Conservation (phyloP, 2,113 vertebrate species). For the Malurus alboscapulatus region DNA sequence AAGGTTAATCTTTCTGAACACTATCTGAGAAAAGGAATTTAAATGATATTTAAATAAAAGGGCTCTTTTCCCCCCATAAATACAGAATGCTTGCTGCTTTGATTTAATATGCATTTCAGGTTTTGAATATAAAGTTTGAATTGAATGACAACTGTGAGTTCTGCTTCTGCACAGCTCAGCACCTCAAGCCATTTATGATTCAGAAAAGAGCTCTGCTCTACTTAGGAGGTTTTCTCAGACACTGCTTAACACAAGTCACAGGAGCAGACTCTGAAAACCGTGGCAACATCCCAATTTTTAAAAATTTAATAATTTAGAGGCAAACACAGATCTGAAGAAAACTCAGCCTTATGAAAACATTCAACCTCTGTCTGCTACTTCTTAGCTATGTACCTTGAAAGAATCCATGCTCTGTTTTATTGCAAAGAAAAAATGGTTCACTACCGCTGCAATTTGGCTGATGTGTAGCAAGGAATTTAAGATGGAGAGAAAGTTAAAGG, state of each 20-base stretch:
- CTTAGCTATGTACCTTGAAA: not conserved
- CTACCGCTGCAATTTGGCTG: not conserved
- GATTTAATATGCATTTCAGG: not conserved
- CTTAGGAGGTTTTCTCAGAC: not conserved
- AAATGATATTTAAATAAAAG: not conserved
- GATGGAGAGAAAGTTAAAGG: not conserved
- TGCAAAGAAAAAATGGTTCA: not conserved
- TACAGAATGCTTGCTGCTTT: not conserved
- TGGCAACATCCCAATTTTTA: not conserved
- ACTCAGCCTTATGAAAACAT: not conserved
- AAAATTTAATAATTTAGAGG: not conserved
- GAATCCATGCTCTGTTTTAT: not conserved
- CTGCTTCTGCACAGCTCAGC: not conserved
- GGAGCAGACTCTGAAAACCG: not conserved
- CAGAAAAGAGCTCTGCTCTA: not conserved
- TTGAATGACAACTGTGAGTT: not conserved
- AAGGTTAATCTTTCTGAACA: conserved; percentile 8
- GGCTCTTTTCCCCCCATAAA: not conserved
- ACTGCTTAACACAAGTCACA: not conserved
- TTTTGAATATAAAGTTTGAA: conserved; percentile 5
- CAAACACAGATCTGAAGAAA: not conserved
- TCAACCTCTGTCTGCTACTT: not conserved
- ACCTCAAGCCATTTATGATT: not conserved
- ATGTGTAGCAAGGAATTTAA: not conserved
- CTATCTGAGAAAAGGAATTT: not conserved